Percentiles rank a stretch among this genome's conserved stretches.
Evolutionary conservation across 2,888 invertebrate genomes (phyloP).

Genomic region (Siphonodentalium dalli): DNA sequence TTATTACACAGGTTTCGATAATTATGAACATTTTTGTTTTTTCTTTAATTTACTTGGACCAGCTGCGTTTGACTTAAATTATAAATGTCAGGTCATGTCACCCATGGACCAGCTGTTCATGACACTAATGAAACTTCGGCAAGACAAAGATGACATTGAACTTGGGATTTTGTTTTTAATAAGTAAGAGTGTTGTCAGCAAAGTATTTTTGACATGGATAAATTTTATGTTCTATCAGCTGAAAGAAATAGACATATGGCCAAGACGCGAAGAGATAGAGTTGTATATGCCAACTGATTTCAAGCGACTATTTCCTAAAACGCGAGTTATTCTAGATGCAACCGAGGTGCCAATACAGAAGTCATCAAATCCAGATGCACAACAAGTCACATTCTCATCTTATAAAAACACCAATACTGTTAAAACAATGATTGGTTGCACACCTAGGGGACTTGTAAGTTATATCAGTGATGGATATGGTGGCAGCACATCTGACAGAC

Average conservation of each 20-base stretch:
- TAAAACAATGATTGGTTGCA: conserved; percentile 30
- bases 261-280: conserved; percentile 12
- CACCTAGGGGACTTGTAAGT: conserved; percentile 21
- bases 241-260: conserved; percentile 33
- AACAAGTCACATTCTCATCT: conserved; percentile 29
- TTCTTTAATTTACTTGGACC: conserved; percentile 15
- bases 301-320: conserved; percentile 26
- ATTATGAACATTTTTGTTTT: too few relatives aligned
- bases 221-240: conserved; percentile 30
- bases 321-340: conserved; percentile 34
- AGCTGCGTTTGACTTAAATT: conserved; percentile 8
- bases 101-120: conserved; percentile 28
- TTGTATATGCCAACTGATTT: conserved; percentile 29
- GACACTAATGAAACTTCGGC: conserved; percentile 29
- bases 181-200: conserved; percentile 14
- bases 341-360: conserved; percentile 34
- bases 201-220: conserved; percentile 28
- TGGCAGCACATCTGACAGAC: conserved; percentile 28
- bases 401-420: conserved; percentile 36
- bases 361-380: conserved; percentile 25
- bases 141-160: conserved; percentile 29
- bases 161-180: conserved; percentile 23
- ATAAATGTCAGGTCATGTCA: conserved; percentile 1
- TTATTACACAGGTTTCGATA: too few relatives aligned
- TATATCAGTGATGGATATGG: conserved; percentile 27